A percentile compares a stretch with the other conserved stretches of the same genome.
Evolutionary conservation across 2,797 vertebrate genomes (phyloP).

Genomic region (Muraenolepis orangiensis): DNA sequence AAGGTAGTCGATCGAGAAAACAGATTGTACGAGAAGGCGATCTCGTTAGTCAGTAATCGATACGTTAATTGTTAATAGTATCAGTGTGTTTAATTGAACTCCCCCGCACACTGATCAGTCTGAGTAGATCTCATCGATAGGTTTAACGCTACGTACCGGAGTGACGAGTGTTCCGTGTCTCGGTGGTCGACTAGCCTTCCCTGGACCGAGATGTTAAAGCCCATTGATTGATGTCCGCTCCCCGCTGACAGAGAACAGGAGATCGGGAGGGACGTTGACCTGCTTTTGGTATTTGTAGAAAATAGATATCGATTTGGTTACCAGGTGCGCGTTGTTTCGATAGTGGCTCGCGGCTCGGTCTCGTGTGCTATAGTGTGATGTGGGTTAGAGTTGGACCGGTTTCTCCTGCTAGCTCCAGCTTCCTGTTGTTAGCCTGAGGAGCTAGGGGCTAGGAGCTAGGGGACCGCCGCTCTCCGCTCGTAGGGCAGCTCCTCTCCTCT

Average conservation of each 20-base stretch:
- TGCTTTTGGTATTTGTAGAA: conserved; percentile 34
- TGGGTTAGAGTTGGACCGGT: conserved; percentile 67
- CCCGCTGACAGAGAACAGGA: conserved; percentile 70
- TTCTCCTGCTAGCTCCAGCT: conserved; percentile 62
- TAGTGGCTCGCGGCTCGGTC: neutral
- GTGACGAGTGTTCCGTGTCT: conserved; percentile 6
- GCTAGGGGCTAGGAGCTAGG: conserved; percentile 23
- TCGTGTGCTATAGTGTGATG: conserved; percentile 58
- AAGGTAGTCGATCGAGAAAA: conserved; percentile 27
- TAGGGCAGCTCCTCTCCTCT: too few species aligned
- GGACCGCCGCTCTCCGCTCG: too few species aligned
- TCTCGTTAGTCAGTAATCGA: rapidly evolving
- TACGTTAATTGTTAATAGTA: neutral
- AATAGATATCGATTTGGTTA: conserved; percentile 19
- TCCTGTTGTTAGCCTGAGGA: conserved; percentile 68
- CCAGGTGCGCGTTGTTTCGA: neutral
- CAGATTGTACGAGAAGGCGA: neutral
- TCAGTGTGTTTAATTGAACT: neutral
- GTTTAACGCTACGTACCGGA: neutral
- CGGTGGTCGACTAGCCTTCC: conserved; percentile 49
- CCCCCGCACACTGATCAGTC: neutral
- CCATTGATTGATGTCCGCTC: conserved; percentile 75
- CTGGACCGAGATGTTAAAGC: conserved; percentile 61
- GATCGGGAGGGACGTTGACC: conserved; percentile 59
- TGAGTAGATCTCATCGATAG: neutral